A percentile compares a stretch with the other conserved stretches of the same genome.
These are phyloP conservation scores for Platorchestia sp. DNA, from an alignment of 1,140 invertebrate genomes.

Conservation along the genomic window DNA sequence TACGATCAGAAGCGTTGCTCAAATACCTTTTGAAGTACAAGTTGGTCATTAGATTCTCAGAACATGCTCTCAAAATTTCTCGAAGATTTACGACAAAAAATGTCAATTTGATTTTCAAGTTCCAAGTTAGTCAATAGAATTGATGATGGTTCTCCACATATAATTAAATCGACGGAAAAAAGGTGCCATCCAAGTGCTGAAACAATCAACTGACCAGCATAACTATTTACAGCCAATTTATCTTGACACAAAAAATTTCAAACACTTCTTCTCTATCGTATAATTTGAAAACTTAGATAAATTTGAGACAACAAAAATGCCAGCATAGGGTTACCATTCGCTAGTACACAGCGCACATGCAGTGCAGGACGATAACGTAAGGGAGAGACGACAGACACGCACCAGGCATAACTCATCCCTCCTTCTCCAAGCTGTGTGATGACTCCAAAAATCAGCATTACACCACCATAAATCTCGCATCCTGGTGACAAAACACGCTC, in stretches of 20 bases:
- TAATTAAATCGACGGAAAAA: neutral
- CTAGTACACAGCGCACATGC: neutral
- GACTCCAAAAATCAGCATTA: neutral
- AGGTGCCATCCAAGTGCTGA: neutral
- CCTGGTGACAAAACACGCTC: neutral
- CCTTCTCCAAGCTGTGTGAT: neutral
- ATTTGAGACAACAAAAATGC: neutral
- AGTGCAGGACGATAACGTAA: neutral
- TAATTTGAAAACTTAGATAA: neutral
- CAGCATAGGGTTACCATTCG: neutral
- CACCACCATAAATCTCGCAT: neutral
- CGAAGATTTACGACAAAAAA: neutral
- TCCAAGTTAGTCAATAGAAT: neutral
- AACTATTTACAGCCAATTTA: neutral
- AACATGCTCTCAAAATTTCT: neutral
- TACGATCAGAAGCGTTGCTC: no score
- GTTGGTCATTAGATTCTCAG: neutral
- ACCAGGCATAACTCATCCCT: neutral
- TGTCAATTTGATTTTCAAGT: neutral
- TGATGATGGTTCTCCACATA: neutral
- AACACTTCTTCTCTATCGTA: neutral
- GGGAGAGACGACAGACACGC: neutral
- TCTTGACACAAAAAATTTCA: neutral
- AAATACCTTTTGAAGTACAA: no score
- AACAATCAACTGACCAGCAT: neutral